phyloP scores from a whole-genome alignment of 2,113 vertebrate genomes.

The Lepus europaeus region DNA sequence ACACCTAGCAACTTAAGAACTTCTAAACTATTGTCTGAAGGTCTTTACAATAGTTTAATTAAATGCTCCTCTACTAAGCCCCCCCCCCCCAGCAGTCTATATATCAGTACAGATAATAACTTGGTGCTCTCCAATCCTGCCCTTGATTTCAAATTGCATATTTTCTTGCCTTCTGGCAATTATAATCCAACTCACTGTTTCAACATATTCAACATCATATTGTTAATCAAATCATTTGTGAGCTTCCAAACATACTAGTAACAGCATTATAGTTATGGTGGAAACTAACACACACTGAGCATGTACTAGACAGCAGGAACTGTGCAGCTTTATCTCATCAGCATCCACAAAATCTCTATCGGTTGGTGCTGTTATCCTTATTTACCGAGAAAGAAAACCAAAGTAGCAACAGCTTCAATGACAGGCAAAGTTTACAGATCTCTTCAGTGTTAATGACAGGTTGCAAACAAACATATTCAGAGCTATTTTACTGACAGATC shows the following conservation, averaged over 20 bases:
- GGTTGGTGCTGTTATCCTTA: neutral
- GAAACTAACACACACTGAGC: neutral
- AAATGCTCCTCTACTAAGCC: neutral
- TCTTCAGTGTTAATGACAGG: neutral
- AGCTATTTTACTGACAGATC: neutral
- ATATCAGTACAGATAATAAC: neutral
- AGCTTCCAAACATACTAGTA: conserved; percentile 56
- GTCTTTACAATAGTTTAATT: neutral
- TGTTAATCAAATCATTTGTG: conserved; percentile 58
- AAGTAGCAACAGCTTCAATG: neutral
- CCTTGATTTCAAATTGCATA: conserved; percentile 26
- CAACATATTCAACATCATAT: conserved; percentile 1
- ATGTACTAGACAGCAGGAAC: neutral
- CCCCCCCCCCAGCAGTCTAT: neutral
- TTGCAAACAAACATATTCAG: neutral
- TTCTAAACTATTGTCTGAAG: neutral
- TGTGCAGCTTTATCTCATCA: neutral
- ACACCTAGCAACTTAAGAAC: neutral
- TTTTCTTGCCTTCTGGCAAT: conserved; percentile 28
- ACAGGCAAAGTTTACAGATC: neutral
- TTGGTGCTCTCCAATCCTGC: neutral
- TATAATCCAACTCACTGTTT: neutral
- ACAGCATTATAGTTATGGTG: conserved; percentile 1
- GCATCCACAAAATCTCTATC: neutral
- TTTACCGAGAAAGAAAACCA: conserved; percentile 13